Base-by-base conservation (phyloP, 2,888 invertebrate species). In the Ornithoptera priamus region DNA sequence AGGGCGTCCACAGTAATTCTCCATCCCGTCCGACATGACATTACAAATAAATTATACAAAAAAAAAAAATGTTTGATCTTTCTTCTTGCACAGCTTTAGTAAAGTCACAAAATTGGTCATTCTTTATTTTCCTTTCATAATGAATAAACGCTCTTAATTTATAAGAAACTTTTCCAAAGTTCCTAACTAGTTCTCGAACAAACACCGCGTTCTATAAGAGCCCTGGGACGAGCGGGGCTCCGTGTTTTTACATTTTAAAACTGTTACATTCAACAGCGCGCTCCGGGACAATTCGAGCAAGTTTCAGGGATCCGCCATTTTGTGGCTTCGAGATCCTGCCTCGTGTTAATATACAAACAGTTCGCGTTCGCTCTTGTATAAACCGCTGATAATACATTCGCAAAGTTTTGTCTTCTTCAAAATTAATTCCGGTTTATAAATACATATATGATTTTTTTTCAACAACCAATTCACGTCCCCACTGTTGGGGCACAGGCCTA, bases 111-210 rank as follows among this genome's bases (percentile, higher is more conserved):
- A 53, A 6, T 53, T 53, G n/a, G n/a, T 58, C 2, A n/a, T 24
- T 12, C 24, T 15, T 58, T 58, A 58, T 58, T 22, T 57, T 58
- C 20, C n/a, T n/a, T 58, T 24, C 57, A 15, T 58, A 58, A 58
- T 58, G 22, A 58, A 22, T 12, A n/a, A 15, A 58, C 5, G 18
- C 15, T 24, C 22, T 58, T 58, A 58, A 22, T 58, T 22, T 10
- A 58, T 22, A 6, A 12, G 22, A 58, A 58, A 58, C 57, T 58
- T 58, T 58, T 15, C 57, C 62, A 4, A 53, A 57, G 64, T 57
- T 64, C 36, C 17, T 57, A 64, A 64, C 64, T 64, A 64, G 64
- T 64, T 64, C 20, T 36, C 64, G 6, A 57, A 64, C 56, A 64
- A 57, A 39, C 56, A 57, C 24, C 64, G n/a, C 6, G 63, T 53